Percentiles rank a stretch among this genome's conserved stretches.
Conservation (phyloP, 2,888 invertebrate genomes). For the Lysandra coridon region DNA sequence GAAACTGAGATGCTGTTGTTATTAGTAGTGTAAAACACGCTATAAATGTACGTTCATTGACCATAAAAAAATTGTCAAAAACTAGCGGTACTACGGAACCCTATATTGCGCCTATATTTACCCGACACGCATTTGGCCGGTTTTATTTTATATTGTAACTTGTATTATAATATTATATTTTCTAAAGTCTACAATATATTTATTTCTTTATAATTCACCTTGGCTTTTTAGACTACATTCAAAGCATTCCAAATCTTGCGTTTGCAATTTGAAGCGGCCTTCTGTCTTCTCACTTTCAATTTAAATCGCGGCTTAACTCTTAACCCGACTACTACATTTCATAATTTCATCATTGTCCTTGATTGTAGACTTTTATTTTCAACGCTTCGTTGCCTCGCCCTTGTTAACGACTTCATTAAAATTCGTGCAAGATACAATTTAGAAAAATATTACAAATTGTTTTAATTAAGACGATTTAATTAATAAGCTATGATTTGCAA, state of each 20-base stretch:
- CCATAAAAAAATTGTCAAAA: no score
- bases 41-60: no score
- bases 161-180: no score
- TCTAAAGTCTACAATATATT: no score
- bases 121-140: no score
- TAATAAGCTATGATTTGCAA: neutral
- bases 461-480: conserved; percentile 13
- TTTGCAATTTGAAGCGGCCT: conserved; percentile 10
- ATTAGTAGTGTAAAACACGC: no score
- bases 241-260: neutral
- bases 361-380: conserved; percentile 14
- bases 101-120: no score
- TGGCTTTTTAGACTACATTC: neutral
- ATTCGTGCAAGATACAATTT: conserved; percentile 10
- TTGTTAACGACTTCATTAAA: conserved; percentile 16
- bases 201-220: neutral
- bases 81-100: no score
- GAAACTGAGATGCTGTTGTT: no score
- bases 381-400: conserved; percentile 10
- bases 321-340: neutral
- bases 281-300: neutral
- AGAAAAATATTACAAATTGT: conserved; percentile 13
- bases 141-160: no score
- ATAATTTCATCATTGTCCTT: conserved; percentile 23
- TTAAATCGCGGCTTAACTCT: neutral